phyloP scores from a whole-genome alignment of 2,797 vertebrate genomes.

The Anas bernieri region DNA sequence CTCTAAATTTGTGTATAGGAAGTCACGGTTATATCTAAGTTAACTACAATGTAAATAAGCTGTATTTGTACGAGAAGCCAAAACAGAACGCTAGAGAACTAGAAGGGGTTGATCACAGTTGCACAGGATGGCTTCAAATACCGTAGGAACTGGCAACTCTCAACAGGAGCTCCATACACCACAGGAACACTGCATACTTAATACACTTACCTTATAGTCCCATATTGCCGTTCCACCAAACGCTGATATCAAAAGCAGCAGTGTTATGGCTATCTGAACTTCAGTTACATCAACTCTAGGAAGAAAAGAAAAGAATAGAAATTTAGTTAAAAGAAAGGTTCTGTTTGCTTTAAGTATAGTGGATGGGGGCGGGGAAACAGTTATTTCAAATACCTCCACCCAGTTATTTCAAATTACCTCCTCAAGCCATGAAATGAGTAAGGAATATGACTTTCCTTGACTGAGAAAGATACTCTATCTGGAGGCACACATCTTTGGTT shows the following conservation, averaged over 20 bases:
- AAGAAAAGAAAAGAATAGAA: neutral
- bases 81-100: neutral
- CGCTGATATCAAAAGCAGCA: slow-evolving; percentile 89
- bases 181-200: neutral
- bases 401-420: neutral
- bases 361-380: accelerated
- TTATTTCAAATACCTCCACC: too few relatives aligned
- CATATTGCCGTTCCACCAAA: slow-evolving; percentile 89
- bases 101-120: neutral
- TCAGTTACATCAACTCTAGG: slow-evolving; percentile 95
- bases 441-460: neutral
- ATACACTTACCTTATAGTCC: slow-evolving; percentile 85
- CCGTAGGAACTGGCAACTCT: neutral
- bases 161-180: neutral
- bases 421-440: neutral
- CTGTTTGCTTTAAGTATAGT: neutral
- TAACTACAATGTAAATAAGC: neutral
- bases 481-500: neutral
- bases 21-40: neutral
- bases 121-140: neutral
- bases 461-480: neutral
- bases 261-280: slow-evolving; percentile 89
- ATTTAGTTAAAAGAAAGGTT: neutral
- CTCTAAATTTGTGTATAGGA: neutral
- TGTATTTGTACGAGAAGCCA: neutral